A percentile compares a stretch with the other conserved stretches of the same genome.
Evolutionary conservation across 2,797 vertebrate genomes (phyloP).

Genomic region (Chaunax sp.): DNA sequence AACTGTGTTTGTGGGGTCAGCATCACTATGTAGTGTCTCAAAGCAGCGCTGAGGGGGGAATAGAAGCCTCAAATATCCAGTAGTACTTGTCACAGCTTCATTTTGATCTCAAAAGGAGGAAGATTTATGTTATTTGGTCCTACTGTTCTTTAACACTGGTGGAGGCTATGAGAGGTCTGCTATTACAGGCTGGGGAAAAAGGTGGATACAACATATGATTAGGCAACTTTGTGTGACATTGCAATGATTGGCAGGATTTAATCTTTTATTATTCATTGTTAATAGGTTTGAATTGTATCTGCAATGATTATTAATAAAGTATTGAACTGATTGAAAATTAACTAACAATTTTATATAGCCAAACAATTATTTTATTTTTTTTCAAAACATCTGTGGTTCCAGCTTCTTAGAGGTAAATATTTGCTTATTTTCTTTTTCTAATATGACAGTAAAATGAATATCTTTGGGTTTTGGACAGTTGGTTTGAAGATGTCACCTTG

Average conservation of each 20-base stretch:
- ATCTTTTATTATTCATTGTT: not conserved
- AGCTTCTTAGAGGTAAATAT: not conserved
- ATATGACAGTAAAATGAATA: not conserved
- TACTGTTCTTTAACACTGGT: not conserved
- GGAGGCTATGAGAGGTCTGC: not conserved
- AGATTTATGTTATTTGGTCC: conserved; percentile 26
- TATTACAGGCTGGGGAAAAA: not conserved
- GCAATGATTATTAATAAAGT: no score
- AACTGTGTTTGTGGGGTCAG: conserved; percentile 52
- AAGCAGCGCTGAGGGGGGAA: conserved; percentile 35
- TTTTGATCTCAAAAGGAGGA: conserved; percentile 27
- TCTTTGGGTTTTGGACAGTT: not conserved
- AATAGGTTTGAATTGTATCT: not conserved
- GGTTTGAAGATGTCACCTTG: no score
- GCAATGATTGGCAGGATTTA: no score
- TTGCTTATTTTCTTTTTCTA: not conserved
- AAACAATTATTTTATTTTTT: no score
- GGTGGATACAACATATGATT: not conserved
- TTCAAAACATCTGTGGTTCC: not conserved
- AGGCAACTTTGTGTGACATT: not conserved
- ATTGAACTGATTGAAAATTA: no score
- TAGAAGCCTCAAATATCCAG: conserved; percentile 17
- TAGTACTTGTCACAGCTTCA: conserved; percentile 29
- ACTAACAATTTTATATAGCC: no score
- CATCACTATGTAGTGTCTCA: conserved; percentile 35